Conservation (phyloP, 2,797 vertebrate species). For the Notamacropus eugenii region DNA sequence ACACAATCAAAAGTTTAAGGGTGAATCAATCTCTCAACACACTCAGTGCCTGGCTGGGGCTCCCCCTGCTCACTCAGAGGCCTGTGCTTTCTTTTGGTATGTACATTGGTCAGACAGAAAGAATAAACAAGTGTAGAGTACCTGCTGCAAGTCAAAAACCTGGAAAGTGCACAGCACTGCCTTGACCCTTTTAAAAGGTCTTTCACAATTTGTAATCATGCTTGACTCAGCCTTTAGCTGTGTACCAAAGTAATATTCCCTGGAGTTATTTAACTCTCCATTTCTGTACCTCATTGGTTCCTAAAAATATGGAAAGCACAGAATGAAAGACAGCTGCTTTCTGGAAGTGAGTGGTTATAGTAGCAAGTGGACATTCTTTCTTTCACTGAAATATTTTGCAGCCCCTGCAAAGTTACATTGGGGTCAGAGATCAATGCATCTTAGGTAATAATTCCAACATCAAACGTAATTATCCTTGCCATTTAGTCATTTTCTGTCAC, state of each 20-base stretch:
- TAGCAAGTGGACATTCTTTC: not conserved
- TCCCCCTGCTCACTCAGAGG: not conserved
- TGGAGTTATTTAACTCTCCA: not conserved
- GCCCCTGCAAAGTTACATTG: not conserved
- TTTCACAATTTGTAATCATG: not conserved
- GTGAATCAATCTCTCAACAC: not conserved
- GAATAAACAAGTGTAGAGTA: not conserved
- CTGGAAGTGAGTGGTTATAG: not conserved
- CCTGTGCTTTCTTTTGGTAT: not conserved
- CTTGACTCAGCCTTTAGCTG: not conserved
- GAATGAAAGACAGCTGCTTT: not conserved
- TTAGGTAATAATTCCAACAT: not conserved
- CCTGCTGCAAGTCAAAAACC: not conserved
- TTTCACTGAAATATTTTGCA: not conserved
- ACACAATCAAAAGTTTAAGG: not conserved
- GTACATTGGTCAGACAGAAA: not conserved
- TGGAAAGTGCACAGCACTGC: not conserved
- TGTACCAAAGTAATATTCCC: not conserved
- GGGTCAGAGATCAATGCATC: not conserved
- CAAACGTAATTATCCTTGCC: not conserved
- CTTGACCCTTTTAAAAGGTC: not conserved
- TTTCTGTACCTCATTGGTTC: not conserved
- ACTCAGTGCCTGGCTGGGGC: not conserved
- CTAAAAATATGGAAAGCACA: not conserved
- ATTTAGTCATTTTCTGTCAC: not conserved